Percentiles rank a stretch among this genome's conserved stretches.
Conservation (phyloP, 92 coral and sea anemone species). For the Phymanthus crucifer region DNA sequence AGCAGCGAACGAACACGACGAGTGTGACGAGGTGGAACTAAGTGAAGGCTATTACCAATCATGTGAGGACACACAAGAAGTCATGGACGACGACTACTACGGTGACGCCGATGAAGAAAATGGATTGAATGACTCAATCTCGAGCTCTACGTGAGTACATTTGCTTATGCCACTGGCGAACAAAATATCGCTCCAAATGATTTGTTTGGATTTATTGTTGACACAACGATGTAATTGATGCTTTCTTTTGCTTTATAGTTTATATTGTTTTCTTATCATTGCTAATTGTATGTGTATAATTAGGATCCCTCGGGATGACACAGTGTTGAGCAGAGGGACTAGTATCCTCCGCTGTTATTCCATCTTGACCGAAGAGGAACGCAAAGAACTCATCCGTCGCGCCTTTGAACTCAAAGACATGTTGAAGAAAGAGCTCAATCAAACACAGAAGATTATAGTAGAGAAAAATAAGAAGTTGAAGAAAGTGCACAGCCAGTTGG, state of each 20-base stretch:
- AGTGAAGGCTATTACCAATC: constrained; percentile 9
- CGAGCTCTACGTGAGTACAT: constrained; percentile 14
- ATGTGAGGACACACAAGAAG: constrained; percentile 29
- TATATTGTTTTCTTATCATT: background rate
- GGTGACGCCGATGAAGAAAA: constrained; percentile 19
- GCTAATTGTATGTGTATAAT: constrained; percentile 1
- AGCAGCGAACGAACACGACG: constrained; percentile 38
- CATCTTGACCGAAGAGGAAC: constrained; percentile 64
- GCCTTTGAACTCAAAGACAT: constrained; percentile 84
- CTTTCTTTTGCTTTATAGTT: too few relatives aligned
- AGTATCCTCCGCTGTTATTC: constrained; percentile 76
- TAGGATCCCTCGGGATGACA: constrained; percentile 70
- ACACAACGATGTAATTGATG: background rate
- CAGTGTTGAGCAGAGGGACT: constrained; percentile 80
- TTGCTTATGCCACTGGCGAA: background rate
- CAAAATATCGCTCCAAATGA: too few relatives aligned
- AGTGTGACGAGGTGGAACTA: constrained; percentile 55
- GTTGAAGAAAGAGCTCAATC: constrained; percentile 65
- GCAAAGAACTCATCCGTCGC: constrained; percentile 78
- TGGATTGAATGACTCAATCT: background rate
- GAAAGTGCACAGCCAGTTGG: constrained; percentile 67
- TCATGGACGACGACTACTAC: constrained; percentile 51
- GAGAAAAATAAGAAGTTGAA: constrained; percentile 67
- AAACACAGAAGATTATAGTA: constrained; percentile 65
- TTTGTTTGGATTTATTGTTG: background rate